These are phyloP conservation scores for Hyposoter didymator DNA, from an alignment of 2,888 invertebrate genomes.

Conservation along the genomic window DNA sequence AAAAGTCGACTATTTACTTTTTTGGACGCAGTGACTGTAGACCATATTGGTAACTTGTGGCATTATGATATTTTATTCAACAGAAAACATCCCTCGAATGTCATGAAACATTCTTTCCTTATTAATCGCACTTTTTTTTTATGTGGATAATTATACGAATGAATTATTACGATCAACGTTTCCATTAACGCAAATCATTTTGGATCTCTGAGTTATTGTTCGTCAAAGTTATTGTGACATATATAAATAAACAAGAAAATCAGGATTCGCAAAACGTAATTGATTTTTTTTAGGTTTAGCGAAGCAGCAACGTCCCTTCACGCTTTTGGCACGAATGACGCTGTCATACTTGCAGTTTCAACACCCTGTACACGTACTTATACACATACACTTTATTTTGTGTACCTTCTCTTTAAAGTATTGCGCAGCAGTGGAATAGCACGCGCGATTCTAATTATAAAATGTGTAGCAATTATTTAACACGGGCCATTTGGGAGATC, in stretches of 20 bases:
- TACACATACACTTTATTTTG: constrained; percentile 10
- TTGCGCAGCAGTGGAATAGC: constrained; percentile 58
- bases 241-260: no score
- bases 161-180: no score
- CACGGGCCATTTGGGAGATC: constrained; percentile 65
- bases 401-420: constrained; percentile 49
- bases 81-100: no score
- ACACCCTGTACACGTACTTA: constrained; percentile 8
- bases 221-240: no score
- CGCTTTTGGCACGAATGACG: background rate
- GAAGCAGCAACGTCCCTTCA: background rate
- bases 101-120: no score
- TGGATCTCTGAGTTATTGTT: no score
- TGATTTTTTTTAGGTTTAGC: background rate
- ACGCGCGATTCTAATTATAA: constrained; percentile 73
- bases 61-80: no score
- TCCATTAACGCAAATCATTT: no score
- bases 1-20: background rate
- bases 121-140: no score
- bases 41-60: no score
- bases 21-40: background rate
- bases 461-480: constrained; percentile 72
- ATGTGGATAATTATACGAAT: no score
- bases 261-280: no score
- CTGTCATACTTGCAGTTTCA: background rate